Evolutionary conservation across 1,140 invertebrate species (phyloP).

Genomic region (Saxidomus purpurata): DNA sequence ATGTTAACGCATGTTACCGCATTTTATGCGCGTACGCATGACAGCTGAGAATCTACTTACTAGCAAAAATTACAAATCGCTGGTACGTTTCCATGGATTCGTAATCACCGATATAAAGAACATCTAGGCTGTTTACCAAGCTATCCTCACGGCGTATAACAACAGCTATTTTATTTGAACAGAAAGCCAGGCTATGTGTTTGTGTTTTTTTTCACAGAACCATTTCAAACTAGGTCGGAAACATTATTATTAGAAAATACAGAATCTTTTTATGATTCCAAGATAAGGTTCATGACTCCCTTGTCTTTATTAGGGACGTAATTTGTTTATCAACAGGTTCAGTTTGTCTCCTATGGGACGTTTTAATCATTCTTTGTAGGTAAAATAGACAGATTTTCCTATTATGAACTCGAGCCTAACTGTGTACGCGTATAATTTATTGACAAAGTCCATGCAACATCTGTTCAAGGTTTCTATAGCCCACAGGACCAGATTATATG

Average conservation of each 20-base stretch:
- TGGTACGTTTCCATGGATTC: slow-evolving; percentile 67
- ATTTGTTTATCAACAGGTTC: too few species aligned
- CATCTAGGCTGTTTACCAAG: slow-evolving; percentile 28
- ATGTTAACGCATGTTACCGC: slow-evolving; percentile 42
- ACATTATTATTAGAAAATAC: too few species aligned
- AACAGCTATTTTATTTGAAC: slow-evolving; percentile 2
- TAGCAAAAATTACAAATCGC: slow-evolving; percentile 63
- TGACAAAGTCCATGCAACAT: background rate
- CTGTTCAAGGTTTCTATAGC: background rate
- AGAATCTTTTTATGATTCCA: too few species aligned
- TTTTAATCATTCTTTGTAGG: background rate
- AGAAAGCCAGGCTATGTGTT: background rate
- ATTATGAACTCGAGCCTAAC: background rate
- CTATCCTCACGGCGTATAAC: background rate
- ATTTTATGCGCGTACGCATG: slow-evolving; percentile 51
- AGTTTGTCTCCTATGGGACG: background rate
- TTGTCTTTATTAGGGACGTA: too few species aligned
- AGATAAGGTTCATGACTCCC: too few species aligned
- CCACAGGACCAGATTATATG: background rate
- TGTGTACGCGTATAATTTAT: background rate
- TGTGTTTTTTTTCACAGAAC: too few species aligned
- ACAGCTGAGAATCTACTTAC: slow-evolving; percentile 66
- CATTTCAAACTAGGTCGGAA: too few species aligned
- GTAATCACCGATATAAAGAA: slow-evolving; percentile 59
- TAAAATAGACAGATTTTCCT: background rate